These are phyloP conservation scores for Melanotaenia pygmaea DNA, from an alignment of 2,797 vertebrate genomes.

Conservation along the genomic window DNA sequence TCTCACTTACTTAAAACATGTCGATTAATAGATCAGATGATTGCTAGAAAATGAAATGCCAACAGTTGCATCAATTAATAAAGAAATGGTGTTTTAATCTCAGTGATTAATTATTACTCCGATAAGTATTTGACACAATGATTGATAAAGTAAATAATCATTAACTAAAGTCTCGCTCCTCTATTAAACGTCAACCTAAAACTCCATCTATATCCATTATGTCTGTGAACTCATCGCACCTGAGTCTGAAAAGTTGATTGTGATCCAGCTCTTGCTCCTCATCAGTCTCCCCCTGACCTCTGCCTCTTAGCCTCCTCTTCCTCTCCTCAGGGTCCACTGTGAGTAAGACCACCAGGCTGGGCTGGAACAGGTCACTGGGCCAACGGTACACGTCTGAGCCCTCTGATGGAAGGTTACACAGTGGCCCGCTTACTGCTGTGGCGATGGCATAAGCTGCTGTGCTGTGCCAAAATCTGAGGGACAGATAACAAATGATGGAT, in stretches of 20 bases:
- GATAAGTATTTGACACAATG: neutral
- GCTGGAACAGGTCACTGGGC: constrained; percentile 90
- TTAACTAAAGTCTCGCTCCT: neutral
- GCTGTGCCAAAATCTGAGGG: constrained; percentile 93
- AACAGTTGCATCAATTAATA: neutral
- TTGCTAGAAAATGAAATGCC: neutral
- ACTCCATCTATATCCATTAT: neutral
- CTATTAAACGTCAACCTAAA: neutral
- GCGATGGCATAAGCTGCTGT: constrained; percentile 93
- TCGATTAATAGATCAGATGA: neutral
- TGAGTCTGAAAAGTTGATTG: constrained; percentile 87
- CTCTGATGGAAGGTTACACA: constrained; percentile 84
- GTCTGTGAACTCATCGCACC: constrained; percentile 74
- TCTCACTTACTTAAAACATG: constrained; percentile 1
- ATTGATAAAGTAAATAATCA: neutral
- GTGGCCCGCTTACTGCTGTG: constrained; percentile 85
- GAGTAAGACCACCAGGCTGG: constrained; percentile 88
- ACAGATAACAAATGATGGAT: constrained; percentile 31
- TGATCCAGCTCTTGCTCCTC: constrained; percentile 89
- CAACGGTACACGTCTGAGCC: constrained; percentile 88
- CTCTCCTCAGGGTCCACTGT: constrained; percentile 88
- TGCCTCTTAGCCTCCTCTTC: constrained; percentile 78
- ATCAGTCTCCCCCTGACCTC: constrained; percentile 85
- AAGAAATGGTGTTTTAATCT: neutral
- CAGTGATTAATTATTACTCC: neutral